Evolutionary conservation across 2,797 vertebrate genomes (phyloP), one percentile per base, ranked within the genome.

Genomic region (Falco rusticolus): DNA sequence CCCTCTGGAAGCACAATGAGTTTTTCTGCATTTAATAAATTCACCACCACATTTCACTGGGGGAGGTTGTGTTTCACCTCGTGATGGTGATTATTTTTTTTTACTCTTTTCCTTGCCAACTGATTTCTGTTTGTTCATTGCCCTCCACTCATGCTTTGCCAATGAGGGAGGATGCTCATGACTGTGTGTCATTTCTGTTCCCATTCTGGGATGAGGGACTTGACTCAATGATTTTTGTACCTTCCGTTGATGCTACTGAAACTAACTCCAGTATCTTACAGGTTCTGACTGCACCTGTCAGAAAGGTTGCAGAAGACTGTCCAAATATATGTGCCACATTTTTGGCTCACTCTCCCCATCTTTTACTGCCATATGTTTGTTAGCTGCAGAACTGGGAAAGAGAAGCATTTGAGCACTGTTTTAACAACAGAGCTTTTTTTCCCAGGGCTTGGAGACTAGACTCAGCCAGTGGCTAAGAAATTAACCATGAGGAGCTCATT

Each of bases 21-120:
- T 51, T 74, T 74, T 71, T 87, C 76, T 56, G 50, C 8, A 10
- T 78, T 80, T 56, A 34, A 75, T 53, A 5, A 33, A 33, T 84
- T 91, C 54, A 13, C 31, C 34, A 65, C 33, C 45, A 21, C 61
- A 5, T 78, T 56, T 64, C 89, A 21, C 59, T 3, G 47, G 59
- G 54, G 66, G 66, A 96, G 91, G 81, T 4, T 79, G 69, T 50
- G 33, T 93, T 94, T 91, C 81, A 82, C 47, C 74, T 84, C 4
- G 0, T 64, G 65, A 56, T 1, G 1, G 8, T 43, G 2, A 3
- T 7, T 50, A 4, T 28, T 53, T 51, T 69, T 9, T 20, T 2
- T 41, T 2, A 19, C 5, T 5, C 8, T 48, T 83, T 69, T 22
- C 11, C 33, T 61, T 84, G 70, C 50, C 84, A 79, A 8, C 21